A percentile compares a stretch with the other conserved stretches of the same genome.
Conservation (phyloP, 2,888 invertebrate genomes). For the Sipha maydis region DNA sequence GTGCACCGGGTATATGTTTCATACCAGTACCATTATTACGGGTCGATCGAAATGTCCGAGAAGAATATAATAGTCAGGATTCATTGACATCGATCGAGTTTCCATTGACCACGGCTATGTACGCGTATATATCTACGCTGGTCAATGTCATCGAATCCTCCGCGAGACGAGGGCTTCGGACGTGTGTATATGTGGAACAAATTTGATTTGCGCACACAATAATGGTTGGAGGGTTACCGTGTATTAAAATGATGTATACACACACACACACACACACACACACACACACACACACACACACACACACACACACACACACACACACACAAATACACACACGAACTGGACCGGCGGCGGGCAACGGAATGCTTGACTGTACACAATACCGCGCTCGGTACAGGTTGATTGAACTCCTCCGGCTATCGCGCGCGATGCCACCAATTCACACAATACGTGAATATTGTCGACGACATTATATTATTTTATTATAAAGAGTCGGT, state of each 20-base stretch:
- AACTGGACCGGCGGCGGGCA: slow-evolving; percentile 23
- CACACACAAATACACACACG: background rate
- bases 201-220: slow-evolving; percentile 61
- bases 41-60: background rate
- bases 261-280: no score
- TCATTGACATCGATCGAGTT: slow-evolving; percentile 42
- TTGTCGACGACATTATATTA: slow-evolving; percentile 7
- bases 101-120: slow-evolving; percentile 34
- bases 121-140: background rate
- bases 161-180: background rate
- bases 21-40: no score
- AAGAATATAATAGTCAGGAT: slow-evolving; percentile 30
- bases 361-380: slow-evolving; percentile 48
- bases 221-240: slow-evolving; percentile 12
- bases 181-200: slow-evolving; percentile 61
- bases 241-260: slow-evolving; percentile 27
- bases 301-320: background rate
- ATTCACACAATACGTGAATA: slow-evolving; percentile 54
- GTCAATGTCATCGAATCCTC: slow-evolving; percentile 25
- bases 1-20: background rate
- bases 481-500: slow-evolving; percentile 6
- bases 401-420: slow-evolving; percentile 58
- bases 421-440: slow-evolving; percentile 36
- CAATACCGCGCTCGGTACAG: slow-evolving; percentile 45
- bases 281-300: background rate